Percentiles rank a stretch among this genome's conserved stretches.
Conservation (phyloP, 2,797 vertebrate species). For the Paramormyrops hopkinsi region DNA sequence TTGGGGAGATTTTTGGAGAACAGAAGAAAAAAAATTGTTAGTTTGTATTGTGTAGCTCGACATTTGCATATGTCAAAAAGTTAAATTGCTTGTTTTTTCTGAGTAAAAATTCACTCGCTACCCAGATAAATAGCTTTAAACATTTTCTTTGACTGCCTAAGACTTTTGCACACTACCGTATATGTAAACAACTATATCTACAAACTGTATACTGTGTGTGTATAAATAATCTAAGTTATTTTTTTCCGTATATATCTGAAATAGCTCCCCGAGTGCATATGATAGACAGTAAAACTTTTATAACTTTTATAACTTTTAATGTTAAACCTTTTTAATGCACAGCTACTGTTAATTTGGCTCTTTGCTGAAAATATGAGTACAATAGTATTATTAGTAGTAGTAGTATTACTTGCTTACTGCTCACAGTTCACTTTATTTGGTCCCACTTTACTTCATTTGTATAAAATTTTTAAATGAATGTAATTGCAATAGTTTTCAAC, state of each 20-base stretch:
- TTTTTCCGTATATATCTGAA: background rate
- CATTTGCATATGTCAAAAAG: background rate
- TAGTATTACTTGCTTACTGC: background rate
- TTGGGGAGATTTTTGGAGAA: background rate
- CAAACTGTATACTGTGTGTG: background rate
- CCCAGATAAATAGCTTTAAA: background rate
- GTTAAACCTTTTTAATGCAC: background rate
- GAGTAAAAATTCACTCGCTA: background rate
- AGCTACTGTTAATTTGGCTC: background rate
- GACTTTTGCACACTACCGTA: background rate
- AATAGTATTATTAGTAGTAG: background rate
- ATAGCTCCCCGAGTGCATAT: background rate
- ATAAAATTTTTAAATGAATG: background rate
- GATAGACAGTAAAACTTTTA: background rate
- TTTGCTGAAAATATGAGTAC: background rate
- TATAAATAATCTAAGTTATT: background rate
- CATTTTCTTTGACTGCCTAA: background rate
- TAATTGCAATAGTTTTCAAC: background rate
- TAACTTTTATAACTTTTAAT: background rate
- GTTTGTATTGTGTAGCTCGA: background rate
- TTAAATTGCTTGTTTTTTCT: background rate
- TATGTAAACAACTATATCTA: background rate
- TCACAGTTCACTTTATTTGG: background rate
- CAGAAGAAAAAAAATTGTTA: background rate
- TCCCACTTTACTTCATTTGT: background rate